Percentiles rank a stretch among this genome's conserved stretches.
These are phyloP conservation scores for Germaria angustata DNA, from an alignment of 2,888 invertebrate species.

Conservation along the genomic window DNA sequence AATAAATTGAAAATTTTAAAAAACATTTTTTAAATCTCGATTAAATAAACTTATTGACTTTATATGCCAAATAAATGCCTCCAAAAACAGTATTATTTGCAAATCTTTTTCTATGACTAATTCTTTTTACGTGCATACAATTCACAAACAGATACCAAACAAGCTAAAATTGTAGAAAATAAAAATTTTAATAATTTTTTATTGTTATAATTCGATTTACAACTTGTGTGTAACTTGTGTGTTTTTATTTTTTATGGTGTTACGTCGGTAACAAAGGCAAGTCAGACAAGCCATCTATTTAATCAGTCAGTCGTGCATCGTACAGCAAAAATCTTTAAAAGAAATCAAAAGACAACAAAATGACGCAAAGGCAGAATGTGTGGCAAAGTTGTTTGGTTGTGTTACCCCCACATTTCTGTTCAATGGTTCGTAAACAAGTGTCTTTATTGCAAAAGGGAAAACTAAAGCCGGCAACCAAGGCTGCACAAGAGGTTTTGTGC, in stretches of 20 bases:
- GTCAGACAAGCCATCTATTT: background rate
- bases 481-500: background rate
- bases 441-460: background rate
- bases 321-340: constrained; percentile 18
- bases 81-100: too few relatives aligned
- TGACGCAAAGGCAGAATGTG: constrained; percentile 29
- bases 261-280: constrained; percentile 41
- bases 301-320: constrained; percentile 23
- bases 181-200: background rate
- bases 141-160: background rate
- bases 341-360: constrained; percentile 36
- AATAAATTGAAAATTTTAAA: too few relatives aligned
- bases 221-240: constrained; percentile 40
- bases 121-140: background rate
- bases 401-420: constrained; percentile 40
- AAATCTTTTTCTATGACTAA: background rate
- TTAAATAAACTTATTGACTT: too few relatives aligned
- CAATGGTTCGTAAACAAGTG: constrained; percentile 46
- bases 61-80: too few relatives aligned
- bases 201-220: constrained; percentile 25
- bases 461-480: background rate
- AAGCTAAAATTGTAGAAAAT: background rate
- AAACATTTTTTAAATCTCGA: too few relatives aligned
- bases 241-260: constrained; percentile 22
- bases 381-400: background rate